Conservation (phyloP, 2,888 invertebrate genomes). For the Drosophila kambysellisi region DNA sequence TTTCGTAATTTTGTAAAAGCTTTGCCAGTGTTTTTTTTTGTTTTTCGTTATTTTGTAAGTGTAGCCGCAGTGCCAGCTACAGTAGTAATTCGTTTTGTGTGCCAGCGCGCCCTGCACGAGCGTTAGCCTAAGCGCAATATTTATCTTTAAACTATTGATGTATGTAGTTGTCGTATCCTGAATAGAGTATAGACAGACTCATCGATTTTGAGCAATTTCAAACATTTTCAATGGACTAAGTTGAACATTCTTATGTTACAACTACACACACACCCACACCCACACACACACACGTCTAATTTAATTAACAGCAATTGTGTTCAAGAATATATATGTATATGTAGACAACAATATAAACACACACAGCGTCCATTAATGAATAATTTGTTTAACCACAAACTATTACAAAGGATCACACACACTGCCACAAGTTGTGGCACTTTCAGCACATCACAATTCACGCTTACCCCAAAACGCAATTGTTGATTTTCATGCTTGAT, state of each 20-base stretch:
- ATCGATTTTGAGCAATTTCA: slow-evolving; percentile 58
- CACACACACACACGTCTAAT: slow-evolving; percentile 14
- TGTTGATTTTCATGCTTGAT: slow-evolving; percentile 26
- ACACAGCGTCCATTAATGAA: slow-evolving; percentile 40
- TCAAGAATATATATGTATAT: slow-evolving; percentile 44
- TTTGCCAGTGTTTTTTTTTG: slow-evolving; percentile 54
- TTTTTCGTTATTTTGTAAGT: slow-evolving; percentile 18
- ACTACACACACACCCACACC: slow-evolving; percentile 25
- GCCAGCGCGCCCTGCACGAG: slow-evolving; percentile 7
- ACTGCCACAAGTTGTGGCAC: slow-evolving; percentile 58
- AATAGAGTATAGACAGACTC: slow-evolving; percentile 50
- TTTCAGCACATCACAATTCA: slow-evolving; percentile 17
- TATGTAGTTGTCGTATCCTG: slow-evolving; percentile 49
- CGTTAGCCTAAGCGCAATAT: slow-evolving; percentile 11
- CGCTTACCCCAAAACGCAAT: slow-evolving; percentile 1
- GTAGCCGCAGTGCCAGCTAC: slow-evolving; percentile 46
- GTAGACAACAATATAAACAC: slow-evolving; percentile 19
- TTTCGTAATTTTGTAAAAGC: slow-evolving; percentile 79
- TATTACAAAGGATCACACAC: slow-evolving; percentile 41
- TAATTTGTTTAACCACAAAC: slow-evolving; percentile 20
- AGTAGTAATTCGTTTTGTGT: slow-evolving; percentile 54
- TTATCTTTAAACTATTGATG: slow-evolving; percentile 39
- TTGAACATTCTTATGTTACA: slow-evolving; percentile 69
- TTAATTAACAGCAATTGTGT: slow-evolving; percentile 62
- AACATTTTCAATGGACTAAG: slow-evolving; percentile 73